phyloP scores from a whole-genome alignment of 1,140 invertebrate genomes.

The Ips typographus region DNA sequence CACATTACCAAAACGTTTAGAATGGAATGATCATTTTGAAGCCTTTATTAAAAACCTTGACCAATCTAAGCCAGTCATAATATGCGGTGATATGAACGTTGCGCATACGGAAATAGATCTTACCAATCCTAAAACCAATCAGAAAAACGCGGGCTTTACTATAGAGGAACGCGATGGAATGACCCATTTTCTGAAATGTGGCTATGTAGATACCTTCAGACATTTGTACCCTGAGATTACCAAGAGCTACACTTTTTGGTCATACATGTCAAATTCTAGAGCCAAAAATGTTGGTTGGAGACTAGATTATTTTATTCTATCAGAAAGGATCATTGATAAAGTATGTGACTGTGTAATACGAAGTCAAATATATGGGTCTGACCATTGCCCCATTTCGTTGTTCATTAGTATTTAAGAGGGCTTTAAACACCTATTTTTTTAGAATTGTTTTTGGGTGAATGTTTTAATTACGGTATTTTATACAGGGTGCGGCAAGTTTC shows the following conservation, averaged over 20 bases:
- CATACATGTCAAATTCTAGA: constrained; percentile 82
- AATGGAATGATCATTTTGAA: constrained; percentile 87
- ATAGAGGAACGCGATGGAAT: constrained; percentile 88
- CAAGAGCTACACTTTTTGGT: constrained; percentile 93
- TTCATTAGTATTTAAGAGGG: constrained; percentile 61
- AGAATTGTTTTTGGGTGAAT: not conserved
- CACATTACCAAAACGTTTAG: constrained; percentile 81
- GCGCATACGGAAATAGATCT: constrained; percentile 95
- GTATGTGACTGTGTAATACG: constrained; percentile 82
- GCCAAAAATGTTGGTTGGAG: constrained; percentile 94
- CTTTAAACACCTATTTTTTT: not conserved
- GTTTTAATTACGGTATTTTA: not conserved
- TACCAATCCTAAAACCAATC: constrained; percentile 92
- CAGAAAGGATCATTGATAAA: constrained; percentile 71
- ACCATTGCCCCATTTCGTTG: constrained; percentile 84
- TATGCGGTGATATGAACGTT: constrained; percentile 97
- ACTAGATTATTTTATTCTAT: constrained; percentile 93
- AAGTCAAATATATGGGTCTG: constrained; percentile 76
- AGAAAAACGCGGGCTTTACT: constrained; percentile 93
- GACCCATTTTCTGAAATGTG: constrained; percentile 74
- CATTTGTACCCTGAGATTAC: constrained; percentile 83
- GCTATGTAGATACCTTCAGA: constrained; percentile 88
- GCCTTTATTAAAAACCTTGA: constrained; percentile 79
- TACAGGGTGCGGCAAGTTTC: too few relatives aligned
- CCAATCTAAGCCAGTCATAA: constrained; percentile 88